Percentiles rank a stretch among this genome's conserved stretches.
phyloP scores from a whole-genome alignment of 2,113 vertebrate genomes.

The Rhinogobius similis region DNA sequence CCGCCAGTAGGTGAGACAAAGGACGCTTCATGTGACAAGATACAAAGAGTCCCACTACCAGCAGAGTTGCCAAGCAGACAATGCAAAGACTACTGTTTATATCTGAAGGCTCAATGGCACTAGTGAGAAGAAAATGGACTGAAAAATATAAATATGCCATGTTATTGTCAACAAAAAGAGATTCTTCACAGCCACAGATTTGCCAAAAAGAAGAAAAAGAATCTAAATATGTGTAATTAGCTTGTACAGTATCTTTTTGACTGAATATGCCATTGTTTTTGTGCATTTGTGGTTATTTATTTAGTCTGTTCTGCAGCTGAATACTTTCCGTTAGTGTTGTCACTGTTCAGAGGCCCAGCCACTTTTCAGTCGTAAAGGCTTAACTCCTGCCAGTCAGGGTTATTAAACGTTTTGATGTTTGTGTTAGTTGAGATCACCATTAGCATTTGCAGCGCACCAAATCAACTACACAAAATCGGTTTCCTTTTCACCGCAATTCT shows the following conservation, averaged over 20 bases:
- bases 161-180: conserved; percentile 12
- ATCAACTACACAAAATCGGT: background rate
- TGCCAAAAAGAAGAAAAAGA: conserved; percentile 35
- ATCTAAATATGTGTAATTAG: conserved; percentile 43
- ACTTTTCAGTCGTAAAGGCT: conserved; percentile 36
- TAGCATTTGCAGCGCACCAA: background rate
- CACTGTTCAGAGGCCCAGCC: conserved; percentile 6
- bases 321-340: conserved; percentile 35
- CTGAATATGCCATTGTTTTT: conserved; percentile 50
- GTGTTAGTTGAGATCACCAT: conserved; percentile 1
- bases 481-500: conserved; percentile 4
- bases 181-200: conserved; percentile 28
- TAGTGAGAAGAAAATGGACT: conserved; percentile 16
- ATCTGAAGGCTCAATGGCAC: conserved; percentile 11
- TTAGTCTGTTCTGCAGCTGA: conserved; percentile 48
- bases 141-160: background rate
- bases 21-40: conserved; percentile 28
- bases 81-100: conserved; percentile 3
- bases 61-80: conserved; percentile 44
- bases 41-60: conserved; percentile 34
- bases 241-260: conserved; percentile 64
- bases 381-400: conserved; percentile 14
- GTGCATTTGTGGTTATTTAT: conserved; percentile 61
- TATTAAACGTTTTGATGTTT: conserved; percentile 2
- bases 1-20: conserved; percentile 18